Base-by-base conservation (phyloP, 2,888 invertebrate species). In the Nomada goodeniana region DNA sequence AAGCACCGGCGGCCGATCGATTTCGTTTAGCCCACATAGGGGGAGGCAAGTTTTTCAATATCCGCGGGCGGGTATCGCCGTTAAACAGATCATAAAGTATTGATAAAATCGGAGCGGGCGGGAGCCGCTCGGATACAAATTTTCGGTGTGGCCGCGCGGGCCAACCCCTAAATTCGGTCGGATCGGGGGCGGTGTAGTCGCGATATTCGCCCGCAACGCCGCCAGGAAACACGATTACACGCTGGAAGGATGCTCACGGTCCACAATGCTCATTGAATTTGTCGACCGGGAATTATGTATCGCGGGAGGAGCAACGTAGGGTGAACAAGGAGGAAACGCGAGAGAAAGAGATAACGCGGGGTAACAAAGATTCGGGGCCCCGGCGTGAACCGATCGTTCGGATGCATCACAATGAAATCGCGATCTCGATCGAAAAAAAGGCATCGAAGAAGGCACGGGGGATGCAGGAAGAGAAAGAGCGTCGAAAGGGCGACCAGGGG, bases 261-360 rank as follows among this genome's bases (percentile, higher is more conserved):
- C 83, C 80, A 84, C 82, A 86, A 88, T 91, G 86, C 86, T 90
- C 91, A 91, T 90, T 91, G 89, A 90, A 91, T 90, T 89, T 88
- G 90, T 90, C 90, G 87, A 90, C 88, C 83, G 71, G 72, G 82
- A 90, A 89, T 89, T 90, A 90, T 89, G 82, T 86, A 84, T 86
- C 72, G 75, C 75, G 70, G 29, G 60, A 50, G 55, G 42, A 7
- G 64, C 72, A 9, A 55, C 60, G 68, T 1, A 57, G 26, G 69
- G 64, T 29, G 67, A 64, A 11, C 23, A 10, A 47, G 53, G 70
- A 29, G 60, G 42, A 47, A 29, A 65, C 11, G 26, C 36, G 42
- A 23, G 59, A 44, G 52, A 36, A 7, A 26, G 60, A 36, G 44
- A 15, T n/a, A 20, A 55, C 53, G 61, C 53, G 77, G 72, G 72